phyloP scores from a whole-genome alignment of 1,140 invertebrate genomes.

The Whitmania pigra region DNA sequence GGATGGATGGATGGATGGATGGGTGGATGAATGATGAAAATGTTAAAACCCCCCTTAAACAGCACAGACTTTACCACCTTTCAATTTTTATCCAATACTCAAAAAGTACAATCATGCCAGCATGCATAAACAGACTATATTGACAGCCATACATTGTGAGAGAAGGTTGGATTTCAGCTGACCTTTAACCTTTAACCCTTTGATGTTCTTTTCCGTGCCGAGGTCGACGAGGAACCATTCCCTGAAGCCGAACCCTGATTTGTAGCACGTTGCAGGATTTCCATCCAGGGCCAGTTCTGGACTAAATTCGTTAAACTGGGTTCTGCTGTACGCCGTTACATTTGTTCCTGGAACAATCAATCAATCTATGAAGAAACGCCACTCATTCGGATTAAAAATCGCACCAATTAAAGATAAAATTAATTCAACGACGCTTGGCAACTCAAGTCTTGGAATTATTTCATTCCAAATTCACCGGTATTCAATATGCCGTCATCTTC shows the following conservation, averaged over 20 bases:
- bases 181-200: background rate
- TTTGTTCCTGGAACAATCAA: background rate
- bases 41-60: too few relatives aligned
- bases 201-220: background rate
- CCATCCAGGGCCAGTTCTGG: background rate
- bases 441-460: background rate
- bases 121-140: too few relatives aligned
- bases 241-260: background rate
- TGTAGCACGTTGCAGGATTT: background rate
- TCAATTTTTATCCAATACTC: too few relatives aligned
- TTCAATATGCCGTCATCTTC: background rate
- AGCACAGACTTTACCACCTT: too few relatives aligned
- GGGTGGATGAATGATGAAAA: background rate
- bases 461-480: background rate
- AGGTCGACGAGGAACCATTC: background rate
- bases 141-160: too few relatives aligned
- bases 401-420: too few relatives aligned
- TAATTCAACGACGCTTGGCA: too few relatives aligned
- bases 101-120: too few relatives aligned
- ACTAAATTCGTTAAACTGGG: background rate
- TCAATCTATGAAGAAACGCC: background rate
- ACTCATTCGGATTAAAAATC: background rate
- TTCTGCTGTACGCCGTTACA: background rate
- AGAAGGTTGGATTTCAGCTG: background rate
- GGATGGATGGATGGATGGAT: slow-evolving; percentile 11